Evolutionary conservation across 2,797 vertebrate genomes (phyloP).

Genomic region (Protonibea diacanthus): DNA sequence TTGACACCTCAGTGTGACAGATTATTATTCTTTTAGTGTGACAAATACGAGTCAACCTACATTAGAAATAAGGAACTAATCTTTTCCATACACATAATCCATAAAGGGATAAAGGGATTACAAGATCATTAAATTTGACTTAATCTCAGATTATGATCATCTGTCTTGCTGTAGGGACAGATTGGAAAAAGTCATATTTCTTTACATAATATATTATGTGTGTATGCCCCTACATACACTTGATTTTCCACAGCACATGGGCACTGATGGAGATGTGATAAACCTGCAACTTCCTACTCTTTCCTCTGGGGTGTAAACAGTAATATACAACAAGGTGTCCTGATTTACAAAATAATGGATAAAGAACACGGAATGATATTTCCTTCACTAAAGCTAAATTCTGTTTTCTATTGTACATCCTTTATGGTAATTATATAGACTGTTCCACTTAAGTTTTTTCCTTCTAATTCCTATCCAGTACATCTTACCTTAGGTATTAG

Average conservation of each 20-base stretch:
- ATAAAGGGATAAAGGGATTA: conserved; percentile 8
- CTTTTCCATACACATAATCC: neutral
- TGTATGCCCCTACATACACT: too few species aligned
- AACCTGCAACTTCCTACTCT: neutral
- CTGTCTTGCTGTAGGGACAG: neutral
- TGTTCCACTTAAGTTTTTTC: too few species aligned
- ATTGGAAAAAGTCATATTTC: neutral
- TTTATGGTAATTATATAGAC: too few species aligned
- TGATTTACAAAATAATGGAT: neutral
- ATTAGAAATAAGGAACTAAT: neutral
- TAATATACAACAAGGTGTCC: neutral
- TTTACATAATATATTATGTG: neutral
- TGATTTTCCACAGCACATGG: neutral
- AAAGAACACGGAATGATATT: too few species aligned
- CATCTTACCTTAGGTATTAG: too few species aligned
- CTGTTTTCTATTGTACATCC: neutral
- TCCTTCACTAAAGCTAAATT: neutral
- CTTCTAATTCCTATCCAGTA: too few species aligned
- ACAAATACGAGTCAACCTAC: neutral
- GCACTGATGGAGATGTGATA: neutral
- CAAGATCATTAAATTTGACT: neutral
- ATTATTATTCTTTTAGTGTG: conserved; percentile 13
- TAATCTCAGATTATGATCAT: neutral
- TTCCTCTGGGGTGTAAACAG: neutral
- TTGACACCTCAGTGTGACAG: neutral